Evolutionary conservation across 1,140 invertebrate species (phyloP).

Genomic region (Arion vulgaris): DNA sequence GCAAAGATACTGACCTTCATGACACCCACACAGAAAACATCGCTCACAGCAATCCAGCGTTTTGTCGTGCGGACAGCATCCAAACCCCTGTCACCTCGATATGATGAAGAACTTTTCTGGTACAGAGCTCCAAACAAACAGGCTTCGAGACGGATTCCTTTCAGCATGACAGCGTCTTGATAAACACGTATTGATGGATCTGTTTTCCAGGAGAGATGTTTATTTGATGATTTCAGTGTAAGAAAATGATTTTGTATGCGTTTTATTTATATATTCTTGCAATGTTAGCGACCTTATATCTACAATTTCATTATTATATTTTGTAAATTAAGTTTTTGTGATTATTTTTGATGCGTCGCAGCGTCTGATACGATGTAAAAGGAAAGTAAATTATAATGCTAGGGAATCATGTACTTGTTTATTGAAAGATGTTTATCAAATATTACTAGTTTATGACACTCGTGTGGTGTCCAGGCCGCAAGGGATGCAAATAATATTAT

Average conservation of each 20-base stretch:
- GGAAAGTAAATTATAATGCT: too few relatives aligned
- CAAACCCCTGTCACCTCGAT: neutral
- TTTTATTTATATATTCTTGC: neutral
- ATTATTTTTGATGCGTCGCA: too few relatives aligned
- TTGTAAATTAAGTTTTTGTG: neutral
- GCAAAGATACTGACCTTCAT: too few relatives aligned
- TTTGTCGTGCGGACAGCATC: neutral
- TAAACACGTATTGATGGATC: conserved; percentile 8
- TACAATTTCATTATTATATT: neutral
- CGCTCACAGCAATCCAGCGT: too few relatives aligned
- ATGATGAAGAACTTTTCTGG: neutral
- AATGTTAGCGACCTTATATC: neutral
- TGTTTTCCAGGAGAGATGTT: neutral
- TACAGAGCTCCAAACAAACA: neutral
- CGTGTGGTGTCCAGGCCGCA: too few relatives aligned
- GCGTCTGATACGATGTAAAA: too few relatives aligned
- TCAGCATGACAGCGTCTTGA: neutral
- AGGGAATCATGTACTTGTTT: too few relatives aligned
- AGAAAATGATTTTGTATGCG: neutral
- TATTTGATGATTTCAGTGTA: neutral
- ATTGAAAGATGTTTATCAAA: too few relatives aligned
- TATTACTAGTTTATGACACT: too few relatives aligned
- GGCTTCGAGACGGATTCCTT: neutral
- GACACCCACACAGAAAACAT: too few relatives aligned
- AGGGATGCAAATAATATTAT: too few relatives aligned